phyloP scores from a whole-genome alignment of 2,797 vertebrate genomes.

The Acipenser ruthenus region DNA sequence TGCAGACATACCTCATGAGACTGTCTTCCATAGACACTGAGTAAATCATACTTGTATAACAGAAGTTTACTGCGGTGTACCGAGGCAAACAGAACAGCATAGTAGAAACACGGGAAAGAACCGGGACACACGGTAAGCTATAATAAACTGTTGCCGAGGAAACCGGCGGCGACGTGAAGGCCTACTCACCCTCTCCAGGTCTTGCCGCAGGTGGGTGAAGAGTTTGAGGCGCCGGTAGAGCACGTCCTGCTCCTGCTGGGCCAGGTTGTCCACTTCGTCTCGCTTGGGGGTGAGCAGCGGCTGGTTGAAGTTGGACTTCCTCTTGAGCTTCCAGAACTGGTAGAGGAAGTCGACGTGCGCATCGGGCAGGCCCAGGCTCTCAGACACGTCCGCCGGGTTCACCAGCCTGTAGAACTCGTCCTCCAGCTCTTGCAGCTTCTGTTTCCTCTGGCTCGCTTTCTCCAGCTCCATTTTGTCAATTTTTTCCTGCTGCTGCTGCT shows the following conservation, averaged over 20 bases:
- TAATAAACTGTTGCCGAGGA: too few relatives aligned
- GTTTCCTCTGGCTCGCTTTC: constrained; percentile 84
- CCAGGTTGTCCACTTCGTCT: constrained; percentile 90
- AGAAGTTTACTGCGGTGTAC: too few relatives aligned
- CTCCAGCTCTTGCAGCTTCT: constrained; percentile 89
- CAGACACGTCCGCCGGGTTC: constrained; percentile 78
- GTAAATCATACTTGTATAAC: too few relatives aligned
- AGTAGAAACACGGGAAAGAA: too few relatives aligned
- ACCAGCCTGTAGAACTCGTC: constrained; percentile 89
- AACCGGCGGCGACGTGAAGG: neutral
- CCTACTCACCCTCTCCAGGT: constrained; percentile 86
- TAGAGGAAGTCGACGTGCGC: constrained; percentile 85
- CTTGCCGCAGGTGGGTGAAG: constrained; percentile 91
- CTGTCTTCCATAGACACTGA: too few relatives aligned
- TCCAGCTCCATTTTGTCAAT: constrained; percentile 72
- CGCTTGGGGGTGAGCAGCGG: constrained; percentile 83
- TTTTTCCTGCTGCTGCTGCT: constrained; percentile 49
- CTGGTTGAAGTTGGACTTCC: constrained; percentile 85
- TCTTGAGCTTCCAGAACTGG: constrained; percentile 94
- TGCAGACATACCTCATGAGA: too few relatives aligned
- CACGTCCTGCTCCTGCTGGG: constrained; percentile 92
- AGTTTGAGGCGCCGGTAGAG: constrained; percentile 88
- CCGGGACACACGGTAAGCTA: too few relatives aligned
- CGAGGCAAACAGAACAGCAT: too few relatives aligned
- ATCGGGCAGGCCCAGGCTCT: constrained; percentile 70